These are phyloP conservation scores for Acanthoscelides obtectus DNA, from an alignment of 2,888 invertebrate genomes.

Conservation along the genomic window DNA sequence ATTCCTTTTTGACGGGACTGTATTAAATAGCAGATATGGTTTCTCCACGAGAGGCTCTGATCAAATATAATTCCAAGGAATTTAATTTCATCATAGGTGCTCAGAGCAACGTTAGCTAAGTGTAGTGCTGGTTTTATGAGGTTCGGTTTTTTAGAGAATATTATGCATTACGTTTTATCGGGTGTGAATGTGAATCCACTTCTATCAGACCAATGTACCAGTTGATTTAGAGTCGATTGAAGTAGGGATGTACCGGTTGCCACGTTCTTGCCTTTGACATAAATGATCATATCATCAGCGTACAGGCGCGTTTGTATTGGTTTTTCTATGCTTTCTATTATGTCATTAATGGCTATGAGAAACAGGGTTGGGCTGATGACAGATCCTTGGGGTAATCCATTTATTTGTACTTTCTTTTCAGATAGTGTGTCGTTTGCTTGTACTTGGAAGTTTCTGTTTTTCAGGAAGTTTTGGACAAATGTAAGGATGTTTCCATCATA, in stretches of 20 bases:
- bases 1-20: too few species aligned
- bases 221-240: neutral
- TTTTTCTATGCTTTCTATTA: neutral
- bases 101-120: too few species aligned
- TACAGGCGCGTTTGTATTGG: conserved; percentile 3
- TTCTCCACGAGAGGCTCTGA: too few species aligned
- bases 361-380: conserved; percentile 4
- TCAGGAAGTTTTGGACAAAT: neutral
- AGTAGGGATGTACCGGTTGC: neutral
- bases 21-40: too few species aligned
- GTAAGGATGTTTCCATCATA: neutral
- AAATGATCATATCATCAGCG: conserved; percentile 6
- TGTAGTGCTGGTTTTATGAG: too few species aligned
- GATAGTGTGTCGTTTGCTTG: neutral
- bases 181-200: conserved; percentile 1
- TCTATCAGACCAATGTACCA: neutral
- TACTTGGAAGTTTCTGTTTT: neutral
- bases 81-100: too few species aligned
- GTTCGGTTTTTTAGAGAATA: neutral
- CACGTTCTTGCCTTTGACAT: neutral
- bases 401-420: neutral
- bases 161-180: neutral
- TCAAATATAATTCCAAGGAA: too few species aligned
- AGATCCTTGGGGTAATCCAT: neutral
- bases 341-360: conserved; percentile 3